Conservation (phyloP, 2,113 vertebrate genomes). For the human region GRCh38 chr4:178790001-178790500, state of each 20-base stretch:
- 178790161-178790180: not conserved
- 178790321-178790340: not conserved
- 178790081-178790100: not conserved
- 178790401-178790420: not conserved
- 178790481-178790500: not conserved
- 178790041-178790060: not conserved
- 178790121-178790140: not conserved
- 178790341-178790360: not conserved
- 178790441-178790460: not conserved
- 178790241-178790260: not conserved
- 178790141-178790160: not conserved
- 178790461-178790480: not conserved
- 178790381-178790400: not conserved
- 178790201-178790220: not conserved
- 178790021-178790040: not conserved
- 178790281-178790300: not conserved
- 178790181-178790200: not conserved
- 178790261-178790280: not conserved
- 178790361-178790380: rapidly evolving
- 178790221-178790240: not conserved
- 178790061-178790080: not conserved
- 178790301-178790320: not conserved
- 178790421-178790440: not conserved
- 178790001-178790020: not conserved
- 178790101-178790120: not conserved